Base-by-base conservation (phyloP, 2,888 invertebrate genomes). In the Hypena proboscidalis region DNA sequence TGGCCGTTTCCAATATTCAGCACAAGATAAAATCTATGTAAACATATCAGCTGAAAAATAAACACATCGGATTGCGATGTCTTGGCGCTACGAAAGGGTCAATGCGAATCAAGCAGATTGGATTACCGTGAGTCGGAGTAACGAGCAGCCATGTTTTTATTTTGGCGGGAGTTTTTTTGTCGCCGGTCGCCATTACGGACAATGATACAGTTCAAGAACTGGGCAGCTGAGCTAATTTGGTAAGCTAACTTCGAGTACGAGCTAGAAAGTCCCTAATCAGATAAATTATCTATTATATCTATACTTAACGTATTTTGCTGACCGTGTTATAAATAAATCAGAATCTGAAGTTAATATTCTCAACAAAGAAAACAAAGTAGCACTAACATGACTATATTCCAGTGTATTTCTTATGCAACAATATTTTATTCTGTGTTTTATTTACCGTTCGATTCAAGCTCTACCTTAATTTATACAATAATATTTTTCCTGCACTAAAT, bases 141-240 rank as follows among this genome's bases (percentile, higher is more conserved):
- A 78, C 77, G 78, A 77, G 74, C 49, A 40, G 38, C 50, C 66
- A 69, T 72, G 69, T 62, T 77, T 77, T 74, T 74, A 74, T 72
- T 71, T 71, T 63, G 54, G 65, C 56, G 58, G 60, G 48, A 60
- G 46, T 56, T 49, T 34, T 48, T 62, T 60, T 37, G 50, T 29
- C 36, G 43, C 38, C 43, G 47, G 40, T 51, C 58, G 55, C 57
- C 61, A 61, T 69, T 64, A 48, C 25, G 29, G 55, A 25, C 40
- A 34, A 35, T 27, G 53, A 50, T 39, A 53, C 23, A 19, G 34
- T 31, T 48, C 26, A 19, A 39, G 30, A 52, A 38, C 36, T 34
- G 7, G 14, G n/a, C n/a, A 11, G 15, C 22, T 13, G 34, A 25
- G 35, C 19, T 53, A 49, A 42, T 11, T 38, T 45, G 31, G 10